Evolutionary conservation across 2,888 invertebrate species (phyloP), one percentile per base, ranked within the genome.

Genomic region (Lapara coniferarum): DNA sequence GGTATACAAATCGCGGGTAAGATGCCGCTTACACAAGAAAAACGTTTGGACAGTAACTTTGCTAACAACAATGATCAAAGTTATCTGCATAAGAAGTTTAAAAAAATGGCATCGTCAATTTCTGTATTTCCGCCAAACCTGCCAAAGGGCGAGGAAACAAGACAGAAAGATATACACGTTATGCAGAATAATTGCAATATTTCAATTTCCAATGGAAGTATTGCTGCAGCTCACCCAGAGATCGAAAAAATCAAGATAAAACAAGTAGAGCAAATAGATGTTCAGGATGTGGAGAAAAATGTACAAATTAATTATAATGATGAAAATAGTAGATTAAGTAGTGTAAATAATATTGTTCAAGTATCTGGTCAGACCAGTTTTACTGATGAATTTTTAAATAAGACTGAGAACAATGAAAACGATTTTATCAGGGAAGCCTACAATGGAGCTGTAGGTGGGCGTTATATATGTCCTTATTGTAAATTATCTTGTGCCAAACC

Each of bases 11-110:
- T 87, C 85, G 90, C 89, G 88, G 88, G 84, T 80, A 92, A 84
- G 83, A 93, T 93, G 91, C 92, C 92, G 85, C 89, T 92, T 71
- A 92, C 93, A 73, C 92, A 92, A 82, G 93, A 94, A 82, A 94
- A 92, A 87, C 93, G 90, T 82, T 87, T 93, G 80, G 92, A 93
- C 78, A 87, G 86, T 75, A 92, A 89, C 77, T 90, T 94, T 82
- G 85, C 92, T 74, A 94, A 93, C 80, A 93, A 93, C 89, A 95
- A 95, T 91, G 96, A 96, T 84, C 95, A 95, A 84, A 97, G 96
- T 89, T 98, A 98, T 94, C 95, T 97, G 88, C 98, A 98, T 90
- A 98, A 98, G 91, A 98, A 98, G 90, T 98, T 98, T 92, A 98
- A 98, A 93, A 97, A 98, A 91, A 96, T 97, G 94, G 97, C 96